phyloP scores from a whole-genome alignment of 2,113 vertebrate species.

The Sinocyclocheilus grahami region DNA sequence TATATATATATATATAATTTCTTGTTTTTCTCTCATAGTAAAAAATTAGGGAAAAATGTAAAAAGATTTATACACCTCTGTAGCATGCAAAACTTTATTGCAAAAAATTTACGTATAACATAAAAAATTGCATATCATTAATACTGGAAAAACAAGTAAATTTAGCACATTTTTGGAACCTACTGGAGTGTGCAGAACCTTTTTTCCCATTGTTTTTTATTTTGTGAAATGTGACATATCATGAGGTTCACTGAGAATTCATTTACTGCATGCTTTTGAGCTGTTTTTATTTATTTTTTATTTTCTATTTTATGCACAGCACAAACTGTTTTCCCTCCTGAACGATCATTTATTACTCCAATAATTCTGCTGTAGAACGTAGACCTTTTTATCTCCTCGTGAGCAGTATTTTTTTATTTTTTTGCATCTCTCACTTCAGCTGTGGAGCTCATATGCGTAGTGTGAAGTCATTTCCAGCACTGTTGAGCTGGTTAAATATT shows the following conservation, averaged over 20 bases:
- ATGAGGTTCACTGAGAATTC: background rate
- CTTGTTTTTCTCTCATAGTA: too few relatives aligned
- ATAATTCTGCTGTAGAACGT: background rate
- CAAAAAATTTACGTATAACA: too few relatives aligned
- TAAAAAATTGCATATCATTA: too few relatives aligned
- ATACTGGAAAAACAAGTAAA: too few relatives aligned
- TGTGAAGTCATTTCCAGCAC: constrained; percentile 2
- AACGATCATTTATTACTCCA: background rate
- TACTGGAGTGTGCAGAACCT: background rate
- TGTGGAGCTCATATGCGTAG: background rate
- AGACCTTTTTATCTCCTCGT: constrained; percentile 14
- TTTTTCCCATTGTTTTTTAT: background rate
- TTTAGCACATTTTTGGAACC: too few relatives aligned
- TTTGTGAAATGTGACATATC: background rate
- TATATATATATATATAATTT: too few relatives aligned
- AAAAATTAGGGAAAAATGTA: too few relatives aligned
- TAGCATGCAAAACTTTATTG: too few relatives aligned
- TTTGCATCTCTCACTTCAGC: background rate
- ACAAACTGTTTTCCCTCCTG: background rate
- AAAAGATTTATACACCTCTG: too few relatives aligned
- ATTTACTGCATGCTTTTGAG: background rate
- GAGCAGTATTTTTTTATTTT: background rate
- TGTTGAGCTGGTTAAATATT: constrained; percentile 46
- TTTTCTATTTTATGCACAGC: background rate
- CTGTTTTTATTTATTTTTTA: too few relatives aligned